Percentiles rank a stretch among this genome's conserved stretches.
These are phyloP conservation scores for Tenualosa ilisha DNA, from an alignment of 2,797 vertebrate species.

Conservation along the genomic window DNA sequence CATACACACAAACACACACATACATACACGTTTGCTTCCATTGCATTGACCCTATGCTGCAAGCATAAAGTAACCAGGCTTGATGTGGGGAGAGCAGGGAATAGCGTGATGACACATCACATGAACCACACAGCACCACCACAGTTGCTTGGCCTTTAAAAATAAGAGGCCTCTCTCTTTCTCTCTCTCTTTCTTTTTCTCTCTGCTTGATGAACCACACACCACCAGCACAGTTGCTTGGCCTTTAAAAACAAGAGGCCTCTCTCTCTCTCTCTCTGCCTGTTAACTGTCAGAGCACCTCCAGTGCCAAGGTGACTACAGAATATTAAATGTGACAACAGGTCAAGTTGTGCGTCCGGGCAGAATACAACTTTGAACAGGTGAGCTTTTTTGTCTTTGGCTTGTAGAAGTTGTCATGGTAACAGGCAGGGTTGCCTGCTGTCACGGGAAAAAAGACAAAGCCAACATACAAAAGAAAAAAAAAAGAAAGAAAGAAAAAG, in stretches of 20 bases:
- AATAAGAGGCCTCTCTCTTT: not conserved
- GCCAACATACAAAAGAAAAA: slow-evolving; percentile 29
- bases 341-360: slow-evolving; percentile 53
- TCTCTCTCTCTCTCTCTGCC: slow-evolving; percentile 27
- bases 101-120: not conserved
- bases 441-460: slow-evolving; percentile 57
- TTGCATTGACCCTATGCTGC: not conserved
- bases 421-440: slow-evolving; percentile 66
- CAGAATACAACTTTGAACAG: slow-evolving; percentile 62
- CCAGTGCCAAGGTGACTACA: slow-evolving; percentile 37
- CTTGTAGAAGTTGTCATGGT: slow-evolving; percentile 67
- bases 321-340: slow-evolving; percentile 52
- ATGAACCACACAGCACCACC: not conserved
- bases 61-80: not conserved
- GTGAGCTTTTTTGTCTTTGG: slow-evolving; percentile 49
- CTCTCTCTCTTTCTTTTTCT: not conserved
- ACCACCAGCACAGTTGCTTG: not conserved
- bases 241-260: not conserved
- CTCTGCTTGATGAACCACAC: slow-evolving; percentile 15
- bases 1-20: not conserved
- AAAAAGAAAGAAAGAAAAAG: slow-evolving; percentile 42
- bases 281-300: slow-evolving; percentile 46
- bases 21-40: not conserved
- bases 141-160: not conserved
- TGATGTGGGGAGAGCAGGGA: slow-evolving; percentile 39